phyloP scores from a whole-genome alignment of 2,888 invertebrate species.

The Caenorhabditis wallacei region DNA sequence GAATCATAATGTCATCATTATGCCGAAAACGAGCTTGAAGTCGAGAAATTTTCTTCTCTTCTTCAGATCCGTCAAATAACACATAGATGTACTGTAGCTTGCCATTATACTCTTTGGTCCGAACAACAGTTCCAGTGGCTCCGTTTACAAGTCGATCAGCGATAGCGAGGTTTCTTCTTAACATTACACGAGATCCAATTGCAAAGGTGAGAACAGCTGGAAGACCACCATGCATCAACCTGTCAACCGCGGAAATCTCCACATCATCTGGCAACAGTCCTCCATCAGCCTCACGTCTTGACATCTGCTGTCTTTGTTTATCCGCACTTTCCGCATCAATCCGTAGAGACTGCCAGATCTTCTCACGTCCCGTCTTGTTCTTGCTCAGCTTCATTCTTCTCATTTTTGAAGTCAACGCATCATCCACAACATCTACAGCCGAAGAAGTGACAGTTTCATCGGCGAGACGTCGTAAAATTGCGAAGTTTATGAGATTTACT shows the following conservation, averaged over 20 bases:
- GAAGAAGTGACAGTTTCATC: neutral
- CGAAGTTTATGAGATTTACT: constrained; percentile 1
- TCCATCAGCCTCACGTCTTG: too few species aligned
- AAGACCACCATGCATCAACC: neutral
- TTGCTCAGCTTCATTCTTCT: too few species aligned
- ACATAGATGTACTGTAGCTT: neutral
- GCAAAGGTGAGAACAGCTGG: neutral
- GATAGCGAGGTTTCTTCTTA: constrained; percentile 43
- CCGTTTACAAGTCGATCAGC: constrained; percentile 44
- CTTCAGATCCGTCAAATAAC: neutral
- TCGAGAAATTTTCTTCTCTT: neutral
- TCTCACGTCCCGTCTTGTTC: too few species aligned
- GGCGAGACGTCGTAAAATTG: neutral
- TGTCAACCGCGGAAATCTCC: too few species aligned
- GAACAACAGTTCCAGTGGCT: constrained; percentile 33
- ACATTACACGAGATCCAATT: constrained; percentile 45
- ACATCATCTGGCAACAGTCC: too few species aligned
- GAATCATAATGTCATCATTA: constrained; percentile 11
- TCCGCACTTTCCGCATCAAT: too few species aligned
- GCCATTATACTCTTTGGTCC: neutral
- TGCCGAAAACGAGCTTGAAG: neutral
- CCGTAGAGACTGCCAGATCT: too few species aligned
- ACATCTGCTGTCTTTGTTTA: too few species aligned
- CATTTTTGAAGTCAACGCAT: neutral
- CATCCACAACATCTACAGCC: neutral